phyloP scores from a whole-genome alignment of 2,888 invertebrate species.

The Leptothorax acervorum region DNA sequence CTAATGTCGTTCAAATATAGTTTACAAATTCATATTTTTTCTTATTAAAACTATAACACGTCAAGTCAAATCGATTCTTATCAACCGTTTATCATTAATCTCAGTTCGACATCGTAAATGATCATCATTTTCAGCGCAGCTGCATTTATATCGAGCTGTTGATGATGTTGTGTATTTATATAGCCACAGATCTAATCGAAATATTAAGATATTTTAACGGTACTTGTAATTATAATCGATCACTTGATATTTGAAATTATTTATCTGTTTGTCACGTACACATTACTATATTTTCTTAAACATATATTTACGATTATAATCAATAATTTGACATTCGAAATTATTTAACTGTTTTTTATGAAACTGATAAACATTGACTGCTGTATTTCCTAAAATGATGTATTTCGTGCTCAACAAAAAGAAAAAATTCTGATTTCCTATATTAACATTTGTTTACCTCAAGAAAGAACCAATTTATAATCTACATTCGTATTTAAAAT shows the following conservation, averaged over 20 bases:
- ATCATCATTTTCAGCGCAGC: not conserved
- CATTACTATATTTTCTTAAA: no score
- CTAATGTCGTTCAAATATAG: no score
- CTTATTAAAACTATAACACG: not conserved
- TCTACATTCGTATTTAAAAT: not conserved
- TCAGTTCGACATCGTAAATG: constrained; percentile 5
- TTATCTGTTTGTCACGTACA: not conserved
- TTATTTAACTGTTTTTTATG: not conserved
- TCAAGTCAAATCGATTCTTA: constrained; percentile 9
- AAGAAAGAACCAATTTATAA: not conserved
- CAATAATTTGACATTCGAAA: not conserved
- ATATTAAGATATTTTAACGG: not conserved
- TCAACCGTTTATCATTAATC: constrained; percentile 8
- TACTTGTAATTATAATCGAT: not conserved
- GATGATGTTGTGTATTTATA: not conserved
- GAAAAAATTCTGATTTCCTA: not conserved
- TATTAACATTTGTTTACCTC: not conserved
- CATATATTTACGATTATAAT: not conserved
- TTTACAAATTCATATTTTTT: no score
- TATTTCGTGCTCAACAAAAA: not conserved
- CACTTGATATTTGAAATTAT: not conserved
- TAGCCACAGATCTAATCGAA: not conserved
- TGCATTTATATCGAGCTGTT: not conserved
- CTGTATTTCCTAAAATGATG: not conserved
- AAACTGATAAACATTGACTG: no score